Evolutionary conservation across 2,888 invertebrate genomes (phyloP), one percentile per base, ranked within the genome.

Genomic region (Orthosia gracilis): DNA sequence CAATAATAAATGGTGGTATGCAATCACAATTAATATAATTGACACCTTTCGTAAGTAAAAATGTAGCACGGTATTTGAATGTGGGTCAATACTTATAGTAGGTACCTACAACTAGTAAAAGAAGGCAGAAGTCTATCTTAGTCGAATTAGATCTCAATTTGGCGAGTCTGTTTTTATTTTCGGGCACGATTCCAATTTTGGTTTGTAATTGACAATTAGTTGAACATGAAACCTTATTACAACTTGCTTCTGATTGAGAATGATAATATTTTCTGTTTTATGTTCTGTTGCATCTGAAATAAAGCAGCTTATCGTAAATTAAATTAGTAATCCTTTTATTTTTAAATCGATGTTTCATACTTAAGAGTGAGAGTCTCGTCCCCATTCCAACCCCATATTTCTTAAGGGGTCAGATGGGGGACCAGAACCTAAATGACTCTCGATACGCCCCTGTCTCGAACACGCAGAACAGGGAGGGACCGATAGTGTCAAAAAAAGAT

Each of bases 401-500:
- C 94, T 95, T 92, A 88, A 92, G 92, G 92, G 93, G 91, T 91
- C 92, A 90, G 87, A 91, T 89, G 87, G 93, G 94, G 92, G 88
- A 90, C 89, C 87, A 82, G 85, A 90, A 87, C 90, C 92, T 91
- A 92, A 95, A 95, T 91, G 93, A 93, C 94, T 92, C 93, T 94
- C 92, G 91, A 94, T 93, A 92, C 95, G 93, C 95, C 95, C 95
- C 94, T 94, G 95, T 94, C 94, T 89, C 91, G 69, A 91, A 89
- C 95, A 94, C 91, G 91, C 93, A 86, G 89, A 90, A 87, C 88
- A 90, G 92, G 94, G 94, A 92, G 95, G 94, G 92, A 83, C 91
- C 90, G 96, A 96, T 96, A 96, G 94, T 95, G 96, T 96, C 96
- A 96, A 94, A 96, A 95, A 94, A 96, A 96, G 96, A 96, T 96